Conservation (phyloP, 2,113 vertebrate species). For the Benitochromis conjunctus region DNA sequence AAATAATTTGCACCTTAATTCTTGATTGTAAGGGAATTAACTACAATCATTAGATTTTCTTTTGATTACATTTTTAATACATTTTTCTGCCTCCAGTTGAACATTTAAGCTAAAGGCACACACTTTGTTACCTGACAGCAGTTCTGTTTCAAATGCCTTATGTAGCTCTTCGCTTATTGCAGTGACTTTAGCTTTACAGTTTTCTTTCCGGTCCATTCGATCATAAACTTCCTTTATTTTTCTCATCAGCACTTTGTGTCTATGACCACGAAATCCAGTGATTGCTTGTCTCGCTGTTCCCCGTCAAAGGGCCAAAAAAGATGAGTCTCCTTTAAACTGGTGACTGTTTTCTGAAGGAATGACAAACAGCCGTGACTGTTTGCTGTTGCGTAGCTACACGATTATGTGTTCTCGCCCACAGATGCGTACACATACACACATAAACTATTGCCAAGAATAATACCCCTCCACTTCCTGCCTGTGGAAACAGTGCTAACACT, state of each 20-base stretch:
- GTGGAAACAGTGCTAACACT: background rate
- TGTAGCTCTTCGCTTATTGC: background rate
- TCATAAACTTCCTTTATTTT: background rate
- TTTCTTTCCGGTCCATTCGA: background rate
- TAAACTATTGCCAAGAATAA: conserved; percentile 29
- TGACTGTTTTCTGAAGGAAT: conserved; percentile 32
- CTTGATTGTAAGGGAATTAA: background rate
- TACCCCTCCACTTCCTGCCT: conserved; percentile 24
- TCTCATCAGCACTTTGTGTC: background rate
- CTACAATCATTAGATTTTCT: background rate
- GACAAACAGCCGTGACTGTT: conserved; percentile 22
- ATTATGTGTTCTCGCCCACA: conserved; percentile 25
- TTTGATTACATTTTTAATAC: background rate
- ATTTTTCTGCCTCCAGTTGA: background rate
- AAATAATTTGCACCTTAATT: background rate
- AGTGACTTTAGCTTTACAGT: background rate
- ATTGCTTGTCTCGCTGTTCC: background rate
- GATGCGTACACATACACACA: background rate
- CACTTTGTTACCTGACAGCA: background rate
- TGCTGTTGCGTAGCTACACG: conserved; percentile 38
- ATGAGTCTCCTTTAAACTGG: conserved; percentile 6
- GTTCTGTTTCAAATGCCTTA: background rate
- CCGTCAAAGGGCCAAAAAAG: conserved; percentile 5
- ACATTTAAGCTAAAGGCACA: background rate
- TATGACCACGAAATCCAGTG: background rate